Percentiles rank a stretch among this genome's conserved stretches.
phyloP scores from a whole-genome alignment of 2,113 vertebrate genomes.

The Takifugu bimaculatus region DNA sequence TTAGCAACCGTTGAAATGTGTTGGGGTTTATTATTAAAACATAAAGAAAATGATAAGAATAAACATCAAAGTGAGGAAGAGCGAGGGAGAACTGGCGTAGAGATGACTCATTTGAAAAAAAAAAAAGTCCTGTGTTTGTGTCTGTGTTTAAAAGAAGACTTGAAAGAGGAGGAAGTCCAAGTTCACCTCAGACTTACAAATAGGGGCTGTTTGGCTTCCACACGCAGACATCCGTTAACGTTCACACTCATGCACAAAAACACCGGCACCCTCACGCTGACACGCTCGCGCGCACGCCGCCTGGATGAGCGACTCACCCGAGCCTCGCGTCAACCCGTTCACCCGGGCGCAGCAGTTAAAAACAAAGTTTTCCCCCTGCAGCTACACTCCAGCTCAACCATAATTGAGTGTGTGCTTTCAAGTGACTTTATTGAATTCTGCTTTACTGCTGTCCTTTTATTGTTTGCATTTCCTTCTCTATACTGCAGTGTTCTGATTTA shows the following conservation, averaged over 20 bases:
- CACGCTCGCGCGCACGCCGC: constrained; percentile 25
- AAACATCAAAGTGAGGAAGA: constrained; percentile 10
- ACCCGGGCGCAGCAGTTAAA: constrained; percentile 48
- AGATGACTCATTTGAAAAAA: constrained; percentile 31
- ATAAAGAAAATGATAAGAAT: constrained; percentile 17
- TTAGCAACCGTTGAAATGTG: neutral
- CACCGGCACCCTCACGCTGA: constrained; percentile 19
- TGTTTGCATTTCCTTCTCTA: constrained; percentile 41
- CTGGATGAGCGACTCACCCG: constrained; percentile 40
- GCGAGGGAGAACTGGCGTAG: constrained; percentile 8
- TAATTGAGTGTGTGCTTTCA: constrained; percentile 52
- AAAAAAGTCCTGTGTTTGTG: constrained; percentile 26
- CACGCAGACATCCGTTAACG: constrained; percentile 59
- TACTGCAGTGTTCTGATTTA: constrained; percentile 23
- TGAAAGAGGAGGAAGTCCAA: constrained; percentile 56
- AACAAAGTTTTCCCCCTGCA: constrained; percentile 46
- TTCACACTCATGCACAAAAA: constrained; percentile 38
- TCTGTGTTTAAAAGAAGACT: constrained; percentile 33
- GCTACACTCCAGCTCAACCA: constrained; percentile 43
- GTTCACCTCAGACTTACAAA: constrained; percentile 56
- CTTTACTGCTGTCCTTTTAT: constrained; percentile 42
- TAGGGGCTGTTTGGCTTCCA: constrained; percentile 52
- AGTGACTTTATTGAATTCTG: constrained; percentile 58
- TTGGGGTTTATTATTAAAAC: neutral
- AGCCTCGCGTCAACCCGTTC: constrained; percentile 47